Conservation (phyloP, 2,797 vertebrate genomes). For the Cryptoprocta ferox region DNA sequence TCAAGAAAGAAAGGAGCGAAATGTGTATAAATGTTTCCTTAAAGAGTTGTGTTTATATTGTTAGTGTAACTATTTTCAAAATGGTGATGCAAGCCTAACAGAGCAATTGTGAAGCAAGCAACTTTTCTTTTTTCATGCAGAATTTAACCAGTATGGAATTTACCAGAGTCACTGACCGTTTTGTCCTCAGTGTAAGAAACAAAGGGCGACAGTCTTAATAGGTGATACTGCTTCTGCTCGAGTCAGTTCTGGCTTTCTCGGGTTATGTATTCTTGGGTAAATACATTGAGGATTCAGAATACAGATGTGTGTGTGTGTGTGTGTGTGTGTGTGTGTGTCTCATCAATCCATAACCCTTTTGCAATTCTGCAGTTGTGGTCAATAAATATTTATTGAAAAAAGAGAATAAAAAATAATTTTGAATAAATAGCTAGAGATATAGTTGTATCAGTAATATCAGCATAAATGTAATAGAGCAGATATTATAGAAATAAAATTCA, state of each 20-base stretch:
- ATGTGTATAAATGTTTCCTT: not conserved
- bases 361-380: not conserved
- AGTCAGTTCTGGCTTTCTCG: not conserved
- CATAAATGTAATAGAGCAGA: not conserved
- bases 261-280: not conserved
- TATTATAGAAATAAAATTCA: not conserved
- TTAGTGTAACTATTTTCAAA: constrained; percentile 15
- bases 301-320: not conserved
- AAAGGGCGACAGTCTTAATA: not conserved
- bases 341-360: not conserved
- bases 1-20: not conserved
- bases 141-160: not conserved
- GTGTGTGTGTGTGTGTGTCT: not conserved
- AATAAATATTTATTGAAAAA: not conserved
- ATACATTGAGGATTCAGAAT: not conserved
- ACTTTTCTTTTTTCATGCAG: not conserved
- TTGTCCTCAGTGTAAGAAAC: not conserved
- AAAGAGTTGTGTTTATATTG: not conserved
- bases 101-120: not conserved
- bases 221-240: not conserved
- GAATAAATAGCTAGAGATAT: not conserved
- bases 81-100: not conserved
- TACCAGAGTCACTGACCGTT: not conserved
- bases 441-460: not conserved
- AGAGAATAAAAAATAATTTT: not conserved